Evolutionary conservation across 1,140 invertebrate genomes (phyloP).

Genomic region (Acromyrmex charruanus): DNA sequence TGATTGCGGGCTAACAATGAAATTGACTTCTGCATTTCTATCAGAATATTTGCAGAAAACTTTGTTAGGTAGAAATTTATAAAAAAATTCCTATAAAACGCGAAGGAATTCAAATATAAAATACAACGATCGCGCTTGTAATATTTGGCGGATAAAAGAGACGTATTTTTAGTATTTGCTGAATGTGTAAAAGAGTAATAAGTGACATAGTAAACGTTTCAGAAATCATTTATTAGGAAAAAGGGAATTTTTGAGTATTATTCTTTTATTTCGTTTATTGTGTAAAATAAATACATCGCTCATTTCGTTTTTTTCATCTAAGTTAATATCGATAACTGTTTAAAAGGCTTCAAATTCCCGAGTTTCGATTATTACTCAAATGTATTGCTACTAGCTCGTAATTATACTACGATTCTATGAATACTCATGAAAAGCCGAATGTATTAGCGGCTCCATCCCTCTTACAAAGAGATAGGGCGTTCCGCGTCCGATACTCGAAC

Average conservation of each 20-base stretch:
- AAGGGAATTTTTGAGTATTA: background rate
- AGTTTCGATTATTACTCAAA: conserved; percentile 40
- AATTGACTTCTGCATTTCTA: conserved; percentile 5
- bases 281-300: background rate
- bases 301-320: conserved; percentile 9
- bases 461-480: conserved; percentile 35
- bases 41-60: conserved; percentile 27
- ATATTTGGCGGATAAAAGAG: background rate
- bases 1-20: background rate
- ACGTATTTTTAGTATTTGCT: background rate
- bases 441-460: conserved; percentile 52
- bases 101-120: conserved; percentile 19
- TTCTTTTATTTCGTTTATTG: background rate
- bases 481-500: conserved; percentile 44
- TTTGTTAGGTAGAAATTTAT: conserved; percentile 14
- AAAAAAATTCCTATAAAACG: conserved; percentile 8
- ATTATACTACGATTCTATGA: conserved; percentile 47
- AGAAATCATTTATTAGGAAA: background rate
- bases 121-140: background rate
- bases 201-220: background rate
- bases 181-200: background rate
- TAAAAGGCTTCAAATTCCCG: conserved; percentile 33
- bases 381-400: conserved; percentile 28
- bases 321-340: conserved; percentile 37
- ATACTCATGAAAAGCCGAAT: conserved; percentile 26